These are phyloP conservation scores for Saxidomus purpurata DNA, from an alignment of 1,140 invertebrate species.

Conservation along the genomic window DNA sequence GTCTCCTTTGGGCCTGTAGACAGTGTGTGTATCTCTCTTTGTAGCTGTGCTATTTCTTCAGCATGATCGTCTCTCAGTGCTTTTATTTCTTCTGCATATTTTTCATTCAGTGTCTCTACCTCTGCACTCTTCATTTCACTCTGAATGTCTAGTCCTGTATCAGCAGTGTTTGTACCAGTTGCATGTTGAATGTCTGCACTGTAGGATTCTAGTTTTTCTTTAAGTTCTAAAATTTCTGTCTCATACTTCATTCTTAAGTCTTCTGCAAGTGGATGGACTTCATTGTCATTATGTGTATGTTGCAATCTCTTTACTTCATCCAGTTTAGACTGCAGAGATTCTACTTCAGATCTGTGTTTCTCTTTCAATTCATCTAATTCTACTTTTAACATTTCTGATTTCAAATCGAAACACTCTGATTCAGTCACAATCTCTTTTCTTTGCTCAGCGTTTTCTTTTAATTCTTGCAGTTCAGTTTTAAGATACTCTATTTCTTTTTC, in stretches of 20 bases:
- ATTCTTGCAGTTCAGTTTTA: conserved; percentile 22
- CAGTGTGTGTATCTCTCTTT: conserved; percentile 11
- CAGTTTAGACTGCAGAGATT: background rate
- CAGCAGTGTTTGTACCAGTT: background rate
- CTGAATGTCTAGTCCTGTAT: conserved; percentile 59
- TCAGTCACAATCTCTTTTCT: background rate
- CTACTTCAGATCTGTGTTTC: conserved; percentile 2
- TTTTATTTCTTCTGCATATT: conserved; percentile 20
- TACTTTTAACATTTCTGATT: conserved; percentile 14
- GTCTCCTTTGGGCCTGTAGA: background rate
- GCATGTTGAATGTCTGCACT: too few relatives aligned
- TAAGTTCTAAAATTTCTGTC: conserved; percentile 29
- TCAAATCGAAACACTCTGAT: background rate
- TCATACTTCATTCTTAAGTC: conserved; percentile 1
- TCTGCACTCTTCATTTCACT: conserved; percentile 59
- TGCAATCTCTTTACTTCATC: background rate
- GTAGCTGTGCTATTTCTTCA: background rate
- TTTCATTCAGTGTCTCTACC: conserved; percentile 60
- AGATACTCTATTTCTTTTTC: conserved; percentile 38
- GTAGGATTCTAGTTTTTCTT: conserved; percentile 47
- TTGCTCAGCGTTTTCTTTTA: conserved; percentile 14
- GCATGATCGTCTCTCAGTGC: conserved; percentile 57
- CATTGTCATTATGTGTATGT: background rate
- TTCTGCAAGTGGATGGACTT: background rate
- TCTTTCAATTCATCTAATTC: conserved; percentile 34